These are phyloP conservation scores for Drosophila nr. perissopoda DNA, from an alignment of 2,888 invertebrate species.

Conservation along the genomic window DNA sequence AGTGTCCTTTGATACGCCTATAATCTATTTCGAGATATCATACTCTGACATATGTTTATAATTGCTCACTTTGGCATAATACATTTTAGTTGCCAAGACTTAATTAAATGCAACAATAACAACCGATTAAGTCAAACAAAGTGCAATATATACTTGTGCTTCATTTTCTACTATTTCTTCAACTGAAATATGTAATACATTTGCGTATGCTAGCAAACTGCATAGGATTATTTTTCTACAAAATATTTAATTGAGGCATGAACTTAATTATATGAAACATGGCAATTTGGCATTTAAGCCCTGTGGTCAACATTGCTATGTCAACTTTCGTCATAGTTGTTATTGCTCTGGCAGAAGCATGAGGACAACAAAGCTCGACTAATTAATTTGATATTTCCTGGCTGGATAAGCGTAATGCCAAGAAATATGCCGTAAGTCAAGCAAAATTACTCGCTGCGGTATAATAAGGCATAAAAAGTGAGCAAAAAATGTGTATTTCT, in stretches of 20 bases:
- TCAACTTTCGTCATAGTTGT: constrained; percentile 19
- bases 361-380: constrained; percentile 56
- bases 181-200: neutral
- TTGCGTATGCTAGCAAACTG: neutral
- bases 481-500: constrained; percentile 39
- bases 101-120: constrained; percentile 11
- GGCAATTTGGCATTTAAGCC: neutral
- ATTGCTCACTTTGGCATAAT: constrained; percentile 2
- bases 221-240: neutral
- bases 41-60: neutral
- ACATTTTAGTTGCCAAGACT: neutral
- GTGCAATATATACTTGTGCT: neutral
- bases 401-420: constrained; percentile 39
- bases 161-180: neutral
- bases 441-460: constrained; percentile 38
- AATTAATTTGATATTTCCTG: constrained; percentile 75
- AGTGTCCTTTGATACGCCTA: constrained; percentile 1
- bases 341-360: constrained; percentile 32
- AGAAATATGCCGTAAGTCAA: constrained; percentile 36
- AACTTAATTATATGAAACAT: constrained; percentile 1
- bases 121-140: constrained; percentile 3
- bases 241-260: constrained; percentile 1
- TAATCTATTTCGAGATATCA: neutral
- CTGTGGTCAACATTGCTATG: constrained; percentile 30
- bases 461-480: constrained; percentile 56